Evolutionary conservation across 2,113 vertebrate genomes (phyloP), one percentile per base, ranked within the genome.

Genomic region (Nesoenas mayeri): DNA sequence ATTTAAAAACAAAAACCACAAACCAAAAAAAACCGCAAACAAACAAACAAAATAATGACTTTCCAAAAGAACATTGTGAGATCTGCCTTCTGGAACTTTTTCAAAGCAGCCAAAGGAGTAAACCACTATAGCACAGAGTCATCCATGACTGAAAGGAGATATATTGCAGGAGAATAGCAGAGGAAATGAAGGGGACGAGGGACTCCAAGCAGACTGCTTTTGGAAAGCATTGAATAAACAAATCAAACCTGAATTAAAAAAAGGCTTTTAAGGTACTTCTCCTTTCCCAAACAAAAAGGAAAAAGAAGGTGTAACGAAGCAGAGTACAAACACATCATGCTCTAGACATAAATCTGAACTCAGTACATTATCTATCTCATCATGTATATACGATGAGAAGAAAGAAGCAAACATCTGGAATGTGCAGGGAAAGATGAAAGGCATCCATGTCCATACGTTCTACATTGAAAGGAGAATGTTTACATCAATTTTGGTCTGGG

Each of bases 391-490:
- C 0, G 34, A 92, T 42, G 85, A 91, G 89, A 80, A 71, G 89
- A 88, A 92, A 93, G 75, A 88, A 96, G 67, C 74, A 94, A 96
- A 96, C 88, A 95, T 96, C 91, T 96, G 96, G 96, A 89, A 93
- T 69, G 85, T 91, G 83, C 85, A 93, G 60, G 3, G 3, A 82
- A 73, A 96, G 97, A 96, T 97, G 85, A 96, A 96, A 97, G 95
- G 78, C 86, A 89, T 36, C 48, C 70, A 74, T 91, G n/a, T 18
- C 65, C 70, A 85, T 93, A 80, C 40, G 0, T 89, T 91, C 88
- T 51, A 56, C 91, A 95, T 36, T 71, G 86, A 95, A 95, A 93
- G 48, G 62, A 74, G 84, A 95, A 87, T 96, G 95, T 97, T 97
- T 97, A 95, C 95, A 88, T 83, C 85, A 53, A 19, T 95, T 96